These are phyloP conservation scores for Chaetura pelagica DNA, from an alignment of 2,113 vertebrate species.

Conservation along the genomic window DNA sequence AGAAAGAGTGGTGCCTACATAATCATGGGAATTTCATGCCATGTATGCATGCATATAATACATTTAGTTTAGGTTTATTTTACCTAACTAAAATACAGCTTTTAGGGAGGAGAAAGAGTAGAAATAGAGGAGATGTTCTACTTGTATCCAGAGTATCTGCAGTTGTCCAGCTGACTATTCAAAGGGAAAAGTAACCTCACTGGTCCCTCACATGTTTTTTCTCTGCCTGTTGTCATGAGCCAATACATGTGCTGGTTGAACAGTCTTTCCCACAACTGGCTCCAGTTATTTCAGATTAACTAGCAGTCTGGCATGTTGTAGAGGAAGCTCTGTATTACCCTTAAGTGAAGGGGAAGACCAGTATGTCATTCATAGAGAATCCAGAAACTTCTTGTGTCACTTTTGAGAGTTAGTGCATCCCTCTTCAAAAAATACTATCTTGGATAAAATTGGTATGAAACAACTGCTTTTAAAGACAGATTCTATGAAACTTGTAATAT, in stretches of 20 bases:
- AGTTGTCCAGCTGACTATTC: not conserved
- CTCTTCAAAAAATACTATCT: not conserved
- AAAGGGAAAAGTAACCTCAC: not conserved
- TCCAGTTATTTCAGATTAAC: not conserved
- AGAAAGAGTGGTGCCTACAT: not conserved
- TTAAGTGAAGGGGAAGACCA: not conserved
- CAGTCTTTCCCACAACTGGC: not conserved
- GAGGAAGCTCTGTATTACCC: not conserved
- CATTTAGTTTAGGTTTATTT: not conserved
- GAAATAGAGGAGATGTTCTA: not conserved
- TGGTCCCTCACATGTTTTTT: not conserved
- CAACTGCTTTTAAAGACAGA: not conserved
- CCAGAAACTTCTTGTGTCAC: not conserved
- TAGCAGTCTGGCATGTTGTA: not conserved
- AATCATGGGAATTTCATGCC: not conserved
- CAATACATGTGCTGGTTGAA: fast-evolving
- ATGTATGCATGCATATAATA: not conserved
- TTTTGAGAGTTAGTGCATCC: not conserved
- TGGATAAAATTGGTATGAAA: not conserved
- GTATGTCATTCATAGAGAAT: not conserved
- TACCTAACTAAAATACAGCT: not conserved
- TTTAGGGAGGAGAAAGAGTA: not conserved
- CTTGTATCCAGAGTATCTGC: not conserved
- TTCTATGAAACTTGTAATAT: not conserved
- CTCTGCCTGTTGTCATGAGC: fast-evolving